Conservation (phyloP, 1,140 invertebrate species). For the Eubasilissa regina region DNA sequence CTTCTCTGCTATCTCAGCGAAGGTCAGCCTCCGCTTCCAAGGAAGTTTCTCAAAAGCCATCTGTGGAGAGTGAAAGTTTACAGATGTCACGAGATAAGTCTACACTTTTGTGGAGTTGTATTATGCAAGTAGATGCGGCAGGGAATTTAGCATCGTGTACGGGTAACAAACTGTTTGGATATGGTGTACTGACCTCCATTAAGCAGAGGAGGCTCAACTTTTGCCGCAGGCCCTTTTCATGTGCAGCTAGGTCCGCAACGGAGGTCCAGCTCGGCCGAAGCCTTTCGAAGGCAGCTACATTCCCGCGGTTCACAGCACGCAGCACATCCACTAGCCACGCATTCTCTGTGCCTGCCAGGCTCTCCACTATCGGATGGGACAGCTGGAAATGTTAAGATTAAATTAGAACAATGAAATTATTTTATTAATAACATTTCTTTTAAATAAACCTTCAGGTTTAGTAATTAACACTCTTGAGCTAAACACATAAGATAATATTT, state of each 20-base stretch:
- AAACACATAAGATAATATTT: too few relatives aligned
- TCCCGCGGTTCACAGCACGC: slow-evolving; percentile 93
- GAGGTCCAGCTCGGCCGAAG: slow-evolving; percentile 86
- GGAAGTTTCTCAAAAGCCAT: slow-evolving; percentile 85
- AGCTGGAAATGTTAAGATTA: slow-evolving; percentile 72
- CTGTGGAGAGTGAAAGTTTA: slow-evolving; percentile 61
- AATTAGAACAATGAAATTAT: too few relatives aligned
- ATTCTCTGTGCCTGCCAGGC: slow-evolving; percentile 86
- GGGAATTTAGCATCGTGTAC: neutral
- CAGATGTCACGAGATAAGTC: neutral
- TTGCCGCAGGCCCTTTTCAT: slow-evolving; percentile 88
- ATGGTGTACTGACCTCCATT: slow-evolving; percentile 85
- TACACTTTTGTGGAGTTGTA: too few relatives aligned
- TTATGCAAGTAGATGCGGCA: too few relatives aligned
- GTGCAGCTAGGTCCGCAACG: slow-evolving; percentile 89
- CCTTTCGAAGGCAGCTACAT: slow-evolving; percentile 89
- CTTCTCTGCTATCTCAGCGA: slow-evolving; percentile 91
- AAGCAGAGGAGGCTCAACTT: slow-evolving; percentile 96
- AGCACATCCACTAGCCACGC: slow-evolving; percentile 93
- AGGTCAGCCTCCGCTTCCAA: slow-evolving; percentile 86
- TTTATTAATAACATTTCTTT: too few relatives aligned
- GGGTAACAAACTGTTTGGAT: neutral
- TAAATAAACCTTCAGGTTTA: too few relatives aligned
- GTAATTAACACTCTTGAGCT: too few relatives aligned
- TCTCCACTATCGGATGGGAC: slow-evolving; percentile 94